A percentile compares a stretch with the other conserved stretches of the same genome.
Evolutionary conservation across 2,113 vertebrate genomes (phyloP).

Genomic region (Rousettus leschenaultii): DNA sequence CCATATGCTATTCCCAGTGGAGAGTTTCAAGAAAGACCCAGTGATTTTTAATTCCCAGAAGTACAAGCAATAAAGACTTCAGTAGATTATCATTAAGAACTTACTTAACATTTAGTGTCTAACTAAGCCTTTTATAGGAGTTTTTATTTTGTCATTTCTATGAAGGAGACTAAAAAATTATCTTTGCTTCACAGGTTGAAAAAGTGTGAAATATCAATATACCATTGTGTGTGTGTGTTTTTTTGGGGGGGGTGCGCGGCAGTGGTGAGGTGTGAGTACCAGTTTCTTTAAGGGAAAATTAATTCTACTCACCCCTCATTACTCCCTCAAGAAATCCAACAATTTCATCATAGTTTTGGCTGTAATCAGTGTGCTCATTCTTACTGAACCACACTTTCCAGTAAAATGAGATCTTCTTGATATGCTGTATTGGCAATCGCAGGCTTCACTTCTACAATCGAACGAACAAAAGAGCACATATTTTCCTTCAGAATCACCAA

Average conservation of each 20-base stretch:
- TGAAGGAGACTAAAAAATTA: constrained; percentile 27
- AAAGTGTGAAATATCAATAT: not conserved
- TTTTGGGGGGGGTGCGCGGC: not conserved
- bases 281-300: constrained; percentile 3
- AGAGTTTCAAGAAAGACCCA: constrained; percentile 30
- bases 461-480: not conserved
- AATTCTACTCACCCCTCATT: not conserved
- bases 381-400: constrained; percentile 11
- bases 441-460: not conserved
- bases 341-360: not conserved
- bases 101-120: constrained; percentile 37
- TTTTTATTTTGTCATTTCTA: constrained; percentile 29
- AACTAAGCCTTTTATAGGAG: constrained; percentile 37
- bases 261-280: not conserved
- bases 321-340: not conserved
- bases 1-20: not conserved
- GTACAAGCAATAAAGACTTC: constrained; percentile 54
- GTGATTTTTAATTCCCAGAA: constrained; percentile 54
- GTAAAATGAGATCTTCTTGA: not conserved
- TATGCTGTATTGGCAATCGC: not conserved
- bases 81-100: constrained; percentile 53
- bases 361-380: not conserved
- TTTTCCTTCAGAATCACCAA: not conserved
- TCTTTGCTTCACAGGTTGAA: constrained; percentile 36
- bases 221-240: not conserved